Conservation (phyloP, 1,140 invertebrate species). For the Acromyrmex echinatior region DNA sequence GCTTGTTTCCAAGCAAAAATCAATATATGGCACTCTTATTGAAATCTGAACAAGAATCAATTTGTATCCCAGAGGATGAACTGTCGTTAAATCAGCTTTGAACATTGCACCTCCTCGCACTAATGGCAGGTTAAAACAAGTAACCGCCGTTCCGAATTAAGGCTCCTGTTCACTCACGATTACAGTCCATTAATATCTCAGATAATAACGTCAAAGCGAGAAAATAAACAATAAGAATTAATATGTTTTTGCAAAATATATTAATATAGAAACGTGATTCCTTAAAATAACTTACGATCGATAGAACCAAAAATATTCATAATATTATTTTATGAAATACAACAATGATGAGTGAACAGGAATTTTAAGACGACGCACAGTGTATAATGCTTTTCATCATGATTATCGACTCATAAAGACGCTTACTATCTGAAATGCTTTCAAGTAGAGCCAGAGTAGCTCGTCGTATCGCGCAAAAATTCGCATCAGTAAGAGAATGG, state of each 20-base stretch:
- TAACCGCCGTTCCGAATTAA: conserved; percentile 8
- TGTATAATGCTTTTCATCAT: conserved; percentile 14
- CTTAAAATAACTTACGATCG: too few relatives aligned
- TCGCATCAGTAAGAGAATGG: background rate
- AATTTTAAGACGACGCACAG: background rate
- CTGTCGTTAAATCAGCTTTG: background rate
- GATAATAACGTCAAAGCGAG: too few relatives aligned
- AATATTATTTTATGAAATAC: too few relatives aligned
- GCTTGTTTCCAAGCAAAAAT: background rate
- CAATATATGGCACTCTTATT: background rate
- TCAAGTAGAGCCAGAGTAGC: conserved; percentile 8
- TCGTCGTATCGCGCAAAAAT: conserved; percentile 28
- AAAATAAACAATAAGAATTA: too few relatives aligned
- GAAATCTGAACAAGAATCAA: background rate
- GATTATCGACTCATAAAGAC: conserved; percentile 36
- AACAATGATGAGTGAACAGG: too few relatives aligned
- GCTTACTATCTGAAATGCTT: conserved; percentile 24
- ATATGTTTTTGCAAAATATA: too few relatives aligned
- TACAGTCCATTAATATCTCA: too few relatives aligned
- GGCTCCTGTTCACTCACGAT: too few relatives aligned
- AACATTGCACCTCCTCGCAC: conserved; percentile 31
- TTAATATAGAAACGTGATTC: too few relatives aligned
- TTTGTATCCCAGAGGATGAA: background rate
- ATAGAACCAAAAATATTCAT: too few relatives aligned
- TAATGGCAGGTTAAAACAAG: conserved; percentile 25